A percentile compares a stretch with the other conserved stretches of the same genome.
Evolutionary conservation across 35 echinoderm and acorn worm genomes (phyloP).

Genomic region (Holothuria glaberrima): DNA sequence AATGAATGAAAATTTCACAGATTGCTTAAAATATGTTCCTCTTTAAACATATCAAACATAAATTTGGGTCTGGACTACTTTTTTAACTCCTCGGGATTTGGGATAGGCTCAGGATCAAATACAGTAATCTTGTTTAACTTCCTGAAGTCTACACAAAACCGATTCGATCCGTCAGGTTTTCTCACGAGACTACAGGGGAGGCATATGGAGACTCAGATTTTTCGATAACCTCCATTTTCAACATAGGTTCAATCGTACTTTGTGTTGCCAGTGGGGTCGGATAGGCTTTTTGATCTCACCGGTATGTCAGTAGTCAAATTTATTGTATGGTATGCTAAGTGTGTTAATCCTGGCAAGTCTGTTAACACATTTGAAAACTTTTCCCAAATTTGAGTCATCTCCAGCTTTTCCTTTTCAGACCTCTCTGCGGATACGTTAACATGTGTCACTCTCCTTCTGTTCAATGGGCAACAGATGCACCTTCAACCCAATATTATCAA

Average conservation of each 20-base stretch:
- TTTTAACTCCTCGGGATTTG: background rate
- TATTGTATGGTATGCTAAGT: constrained; percentile 32
- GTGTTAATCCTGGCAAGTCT: constrained; percentile 48
- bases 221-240: constrained; percentile 43
- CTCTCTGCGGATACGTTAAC: background rate
- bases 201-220: constrained; percentile 60
- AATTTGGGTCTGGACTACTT: no score
- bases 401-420: background rate
- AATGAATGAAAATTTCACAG: no score
- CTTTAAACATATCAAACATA: no score
- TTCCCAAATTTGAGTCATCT: constrained; percentile 1
- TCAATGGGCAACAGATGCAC: background rate
- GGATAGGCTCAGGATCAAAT: constrained; percentile 76
- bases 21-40: no score
- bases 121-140: constrained; percentile 62
- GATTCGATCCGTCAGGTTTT: constrained; percentile 62
- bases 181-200: constrained; percentile 63
- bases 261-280: constrained; percentile 36
- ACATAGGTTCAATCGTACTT: background rate
- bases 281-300: constrained; percentile 56
- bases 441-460: background rate
- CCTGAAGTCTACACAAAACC: constrained; percentile 74
- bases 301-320: constrained; percentile 57
- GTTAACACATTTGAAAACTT: constrained; percentile 55
- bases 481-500: background rate